Evolutionary conservation across 2,113 vertebrate species (phyloP), one percentile per base, ranked within the genome.

Genomic region (Noturus placidus): DNA sequence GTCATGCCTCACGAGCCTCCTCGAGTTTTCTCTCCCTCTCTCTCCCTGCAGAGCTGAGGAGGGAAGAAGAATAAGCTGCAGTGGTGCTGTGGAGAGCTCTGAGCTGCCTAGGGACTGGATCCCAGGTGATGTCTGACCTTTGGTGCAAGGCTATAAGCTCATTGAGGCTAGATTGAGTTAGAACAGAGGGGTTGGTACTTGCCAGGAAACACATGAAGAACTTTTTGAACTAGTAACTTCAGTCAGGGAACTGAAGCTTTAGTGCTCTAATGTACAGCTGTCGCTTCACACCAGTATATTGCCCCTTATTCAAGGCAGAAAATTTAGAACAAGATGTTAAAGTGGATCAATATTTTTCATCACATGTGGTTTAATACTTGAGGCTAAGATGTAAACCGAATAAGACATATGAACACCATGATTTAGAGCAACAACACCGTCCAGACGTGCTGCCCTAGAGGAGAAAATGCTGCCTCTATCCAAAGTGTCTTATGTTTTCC

Each of bases 1-100:
- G 90, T 88, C 89, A 90, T 87, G 88, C 89, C 87, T 88, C 70
- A 82, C 74, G 70, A 88, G 84, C 81, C 57, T 33, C 84, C 82
- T 77, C 57, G 59, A 13, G 59, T 74, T 74, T 61, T 72, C 67
- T 33, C 65, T 27, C 85, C 52, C 38, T n/a, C 46, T 86, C 50
- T 57, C 46, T 13, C 69, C 33, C 78, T 65, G 70, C 63, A 85
- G 67, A 85, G 82, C 25, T 63, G 35, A 25, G 50, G 82, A 35
- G 35, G 46, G 57, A 86, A 52, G 42, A 76, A 33, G 82, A 86
- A 76, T 74, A 84, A 59, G 35, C 38, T 82, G 56, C 87, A 67
- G 72, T 83, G 50, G 13, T 87, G 33, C 38, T 79, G 56, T 80
- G 46, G 35, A 42, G 65, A 82, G 86, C 33, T 35, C 76, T 61